Evolutionary conservation across 2,888 invertebrate species (phyloP), one percentile per base, ranked within the genome.

Genomic region (Leucania comma): DNA sequence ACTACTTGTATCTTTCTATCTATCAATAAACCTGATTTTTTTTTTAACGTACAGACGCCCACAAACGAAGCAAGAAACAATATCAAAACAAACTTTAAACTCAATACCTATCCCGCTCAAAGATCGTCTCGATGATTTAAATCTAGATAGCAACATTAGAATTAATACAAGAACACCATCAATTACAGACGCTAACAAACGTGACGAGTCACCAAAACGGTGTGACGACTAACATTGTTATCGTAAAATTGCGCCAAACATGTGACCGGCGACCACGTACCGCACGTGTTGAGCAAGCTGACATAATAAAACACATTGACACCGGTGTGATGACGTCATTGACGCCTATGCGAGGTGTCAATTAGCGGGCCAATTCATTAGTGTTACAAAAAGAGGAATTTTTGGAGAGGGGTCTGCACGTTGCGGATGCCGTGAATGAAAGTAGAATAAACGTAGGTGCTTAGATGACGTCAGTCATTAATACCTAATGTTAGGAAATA

Each of bases 271-370:
- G 63, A 29, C 22, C 9, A 59, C 70, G 57, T 78, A 78, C 48
- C 64, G 51, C 83, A 85, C 84, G 86, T 85, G 83, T 66, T 20
- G 10, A 26, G 17, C 26, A 69, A 59, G 59, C 60, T 75, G 73
- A 80, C 72, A 80, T 79, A 83, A 72, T 81, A 70, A 42, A 73
- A 83, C 69, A 71, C 68, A 79, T 85, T 80, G 75, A 80, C 75
- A 75, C 71, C 57, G 50, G 48, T 22, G 63, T 17, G 38, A n/a
- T 77, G 73, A 68, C 72, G 81, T 73, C 71, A 80, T 61, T 46
- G 20, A 24, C 42, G 35, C 29, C 48, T 29, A 53, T 53, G 35
- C 20, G 29, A 54, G 58, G 62, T 77, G 50, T 56, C 32, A 56
- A 51, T 76, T 58, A 81, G n/a, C 26, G 35, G 58, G 35, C 38